Evolutionary conservation across 2,888 invertebrate genomes (phyloP), one percentile per base, ranked within the genome.

Genomic region (Protodeltote pygarga): DNA sequence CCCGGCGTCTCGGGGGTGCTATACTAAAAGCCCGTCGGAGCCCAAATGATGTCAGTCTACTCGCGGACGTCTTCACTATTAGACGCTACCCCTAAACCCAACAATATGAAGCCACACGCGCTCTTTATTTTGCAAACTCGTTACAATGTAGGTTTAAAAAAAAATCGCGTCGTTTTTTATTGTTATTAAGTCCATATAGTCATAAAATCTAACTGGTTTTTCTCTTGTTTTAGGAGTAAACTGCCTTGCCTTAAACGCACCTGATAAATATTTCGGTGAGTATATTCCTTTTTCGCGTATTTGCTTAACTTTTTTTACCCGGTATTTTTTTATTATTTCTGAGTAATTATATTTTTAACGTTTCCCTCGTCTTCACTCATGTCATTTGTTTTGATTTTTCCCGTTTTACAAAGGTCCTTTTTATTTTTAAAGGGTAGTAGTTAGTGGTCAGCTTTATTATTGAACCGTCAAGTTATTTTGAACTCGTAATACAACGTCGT

Each of bases 1-100:
- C 90, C 78, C 76, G 70, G 81, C 81, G 90, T 90, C 90, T 91
- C 87, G 83, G 81, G 81, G 84, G 81, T 75, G 77, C 77, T 77
- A 71, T 88, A 89, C 81, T 81, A 84, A 86, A n/a, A 79, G 77
- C 78, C 83, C 80, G 84, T 70, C 84, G 65, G 71, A 77, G 80
- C 81, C 79, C 78, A 71, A 71, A 66, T 78, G 68, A 60, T 76
- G 81, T 71, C 89, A 91, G 89, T 91, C 79, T 70, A 77, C 71
- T 71, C 82, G 84, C 80, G 80, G 67, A 59, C 75, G 73, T 77
- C 80, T 70, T 59, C 52, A 66, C 47, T 65, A 71, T 67, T 77
- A 77, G 79, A 79, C 88, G 83, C 74, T 55, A 64, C 58, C 33
- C 52, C n/a, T n/a, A 24, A 48, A 39, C 51, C 47, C 47, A 46